phyloP scores from a whole-genome alignment of 2,113 vertebrate species.

The Notarius quadriscutis region DNA sequence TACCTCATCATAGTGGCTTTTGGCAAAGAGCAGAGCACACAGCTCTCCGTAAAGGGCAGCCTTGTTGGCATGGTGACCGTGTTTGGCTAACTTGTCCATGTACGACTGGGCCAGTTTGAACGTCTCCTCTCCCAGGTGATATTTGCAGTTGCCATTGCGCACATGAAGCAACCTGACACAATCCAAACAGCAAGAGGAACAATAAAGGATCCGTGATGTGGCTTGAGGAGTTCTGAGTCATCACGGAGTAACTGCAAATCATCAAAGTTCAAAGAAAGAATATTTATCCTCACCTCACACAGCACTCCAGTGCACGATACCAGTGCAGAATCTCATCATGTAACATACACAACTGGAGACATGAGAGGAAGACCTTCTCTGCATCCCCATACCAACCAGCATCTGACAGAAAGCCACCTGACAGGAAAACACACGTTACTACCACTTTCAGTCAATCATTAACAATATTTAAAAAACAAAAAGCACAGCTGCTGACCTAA shows the following conservation, averaged over 20 bases:
- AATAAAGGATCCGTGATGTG: neutral
- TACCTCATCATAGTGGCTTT: constrained; percentile 99
- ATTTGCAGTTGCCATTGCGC: constrained; percentile 96
- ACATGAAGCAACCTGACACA: constrained; percentile 90
- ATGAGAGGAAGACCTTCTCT: constrained; percentile 96
- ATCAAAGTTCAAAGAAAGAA: neutral
- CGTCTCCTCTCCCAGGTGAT: constrained; percentile 96
- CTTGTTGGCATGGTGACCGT: constrained; percentile 95
- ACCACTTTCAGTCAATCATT: constrained; percentile 15
- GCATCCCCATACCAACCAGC: constrained; percentile 98
- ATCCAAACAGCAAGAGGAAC: constrained; percentile 24
- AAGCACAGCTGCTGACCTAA: constrained; percentile 75
- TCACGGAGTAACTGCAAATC: neutral
- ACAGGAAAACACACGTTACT: constrained; percentile 41
- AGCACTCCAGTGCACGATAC: constrained; percentile 95
- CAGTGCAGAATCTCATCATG: constrained; percentile 96
- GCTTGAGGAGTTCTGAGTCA: neutral
- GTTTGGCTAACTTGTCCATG: constrained; percentile 95
- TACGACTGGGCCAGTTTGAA: constrained; percentile 96
- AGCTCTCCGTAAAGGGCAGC: constrained; percentile 95
- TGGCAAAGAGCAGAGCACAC: constrained; percentile 95
- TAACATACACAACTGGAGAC: constrained; percentile 92
- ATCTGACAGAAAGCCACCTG: constrained; percentile 95
- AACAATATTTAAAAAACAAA: neutral
- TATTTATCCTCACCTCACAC: constrained; percentile 83